A percentile compares a stretch with the other conserved stretches of the same genome.
Conservation (phyloP, 2,113 vertebrate genomes). For the Cyphomyrus discorhynchus region DNA sequence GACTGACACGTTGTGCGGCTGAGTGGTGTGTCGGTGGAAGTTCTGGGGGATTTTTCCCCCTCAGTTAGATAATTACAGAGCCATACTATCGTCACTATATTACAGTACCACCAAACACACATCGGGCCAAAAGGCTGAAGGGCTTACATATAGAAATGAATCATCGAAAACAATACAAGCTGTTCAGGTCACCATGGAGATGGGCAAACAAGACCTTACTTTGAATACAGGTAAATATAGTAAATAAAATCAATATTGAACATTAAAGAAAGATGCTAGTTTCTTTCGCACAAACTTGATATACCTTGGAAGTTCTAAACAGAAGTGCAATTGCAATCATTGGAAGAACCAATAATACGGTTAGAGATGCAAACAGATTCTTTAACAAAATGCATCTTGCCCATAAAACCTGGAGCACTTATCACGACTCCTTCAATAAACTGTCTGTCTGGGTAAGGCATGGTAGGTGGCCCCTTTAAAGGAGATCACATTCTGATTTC, state of each 20-base stretch:
- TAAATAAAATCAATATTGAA: neutral
- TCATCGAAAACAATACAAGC: neutral
- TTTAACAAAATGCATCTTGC: slow-evolving; percentile 31
- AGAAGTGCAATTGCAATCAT: neutral
- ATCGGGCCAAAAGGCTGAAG: neutral
- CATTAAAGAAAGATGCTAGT: neutral
- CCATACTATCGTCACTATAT: neutral
- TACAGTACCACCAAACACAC: neutral
- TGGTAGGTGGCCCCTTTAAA: slow-evolving; percentile 22
- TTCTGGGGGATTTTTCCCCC: neutral
- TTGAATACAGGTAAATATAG: neutral
- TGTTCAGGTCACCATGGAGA: neutral
- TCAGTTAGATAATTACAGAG: neutral
- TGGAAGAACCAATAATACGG: neutral
- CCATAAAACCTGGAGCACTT: slow-evolving; percentile 17
- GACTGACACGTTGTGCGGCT: neutral
- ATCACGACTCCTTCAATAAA: slow-evolving; percentile 14
- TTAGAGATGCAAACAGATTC: slow-evolving; percentile 6
- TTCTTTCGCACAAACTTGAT: neutral
- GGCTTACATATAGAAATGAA: neutral
- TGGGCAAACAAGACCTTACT: neutral
- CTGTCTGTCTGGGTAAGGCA: neutral
- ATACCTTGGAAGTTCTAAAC: neutral
- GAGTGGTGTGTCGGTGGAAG: neutral
- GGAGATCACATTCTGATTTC: slow-evolving; percentile 23